Percentiles rank a stretch among this genome's conserved stretches.
These are phyloP conservation scores for Selenia dentaria DNA, from an alignment of 2,888 invertebrate species.

Conservation along the genomic window DNA sequence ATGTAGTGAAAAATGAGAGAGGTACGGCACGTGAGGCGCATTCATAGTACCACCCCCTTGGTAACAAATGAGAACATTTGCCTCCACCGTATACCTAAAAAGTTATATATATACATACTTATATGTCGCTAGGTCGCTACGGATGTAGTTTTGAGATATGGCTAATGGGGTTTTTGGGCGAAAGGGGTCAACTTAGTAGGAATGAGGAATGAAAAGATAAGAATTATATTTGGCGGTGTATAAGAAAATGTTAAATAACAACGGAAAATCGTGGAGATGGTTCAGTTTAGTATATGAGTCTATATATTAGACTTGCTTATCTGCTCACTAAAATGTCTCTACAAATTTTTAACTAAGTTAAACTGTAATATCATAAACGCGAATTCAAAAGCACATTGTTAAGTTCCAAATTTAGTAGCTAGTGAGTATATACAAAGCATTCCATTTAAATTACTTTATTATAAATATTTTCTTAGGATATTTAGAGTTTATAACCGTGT, in stretches of 20 bases:
- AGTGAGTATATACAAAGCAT: too few species aligned
- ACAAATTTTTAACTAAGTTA: too few species aligned
- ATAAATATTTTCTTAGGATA: too few species aligned
- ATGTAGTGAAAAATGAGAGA: conserved; percentile 84
- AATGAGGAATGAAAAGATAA: conserved; percentile 31
- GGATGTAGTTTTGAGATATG: conserved; percentile 38
- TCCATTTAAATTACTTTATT: too few species aligned
- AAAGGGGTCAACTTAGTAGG: conserved; percentile 34
- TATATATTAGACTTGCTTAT: too few species aligned
- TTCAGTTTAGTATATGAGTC: not conserved
- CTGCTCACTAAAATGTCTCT: too few species aligned
- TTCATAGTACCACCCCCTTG: conserved; percentile 52
- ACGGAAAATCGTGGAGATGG: not conserved
- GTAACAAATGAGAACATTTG: conserved; percentile 77
- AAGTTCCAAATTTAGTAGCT: too few species aligned
- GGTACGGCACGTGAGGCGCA: conserved; percentile 72
- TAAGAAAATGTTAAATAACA: conserved; percentile 24
- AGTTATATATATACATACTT: conserved; percentile 29
- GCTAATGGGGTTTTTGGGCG: conserved; percentile 35
- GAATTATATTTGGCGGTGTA: conserved; percentile 13
- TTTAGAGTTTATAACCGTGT: too few species aligned
- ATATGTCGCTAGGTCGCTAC: conserved; percentile 33
- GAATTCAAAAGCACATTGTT: too few species aligned
- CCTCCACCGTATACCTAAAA: conserved; percentile 48
- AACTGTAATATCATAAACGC: too few species aligned